Evolutionary conservation across 2,888 invertebrate species (phyloP), one percentile per base, ranked within the genome.

Genomic region (Ganaspis brasiliensis): DNA sequence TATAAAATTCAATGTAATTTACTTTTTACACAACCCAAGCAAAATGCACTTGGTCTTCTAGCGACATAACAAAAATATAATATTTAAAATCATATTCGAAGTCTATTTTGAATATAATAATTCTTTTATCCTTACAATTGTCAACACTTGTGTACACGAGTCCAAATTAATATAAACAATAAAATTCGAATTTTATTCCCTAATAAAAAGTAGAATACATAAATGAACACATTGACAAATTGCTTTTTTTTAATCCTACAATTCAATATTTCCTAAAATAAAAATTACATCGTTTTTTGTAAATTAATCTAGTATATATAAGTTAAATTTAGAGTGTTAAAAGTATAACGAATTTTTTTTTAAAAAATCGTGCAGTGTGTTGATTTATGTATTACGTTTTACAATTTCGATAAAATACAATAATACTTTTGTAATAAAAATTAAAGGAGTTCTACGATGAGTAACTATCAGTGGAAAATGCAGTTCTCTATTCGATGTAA

Each of bases 161-260:
- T 56, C 12, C 56, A 56, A 56, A 56, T 24, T 24, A 55, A 55
- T 55, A 55, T 21, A 56, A 56, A 14, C 21, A 63, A n/a, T n/a
- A n/a, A n/a, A 24, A 67, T 24, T 45, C 21, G 63, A 57, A 57
- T 63, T 40, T 63, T 40, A 6, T 14, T 12, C 21, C 40, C 45
- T n/a, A 67, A 45, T 37, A 35, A 40, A 63, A 63, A 63, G 19
- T 40, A 63, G n/a, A n/a, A 67, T 67, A 45, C 63, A 67, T 67
- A 45, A 67, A 67, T 67, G 63, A 67, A 67, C 63, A 67, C 63
- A 67, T 67, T 67, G 6, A 67, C 12, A 67, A 67, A 63, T 40
- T 63, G 40, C 40, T 45, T 63, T 21, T 63, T 14, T 2, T 19
- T 40, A 19, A 37, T 40, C 40, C 63, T 63, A 63, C 37, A 19